Evolutionary conservation across 92 coral and sea anemone species (phyloP).

Genomic region (Galaxea fascicularis): DNA sequence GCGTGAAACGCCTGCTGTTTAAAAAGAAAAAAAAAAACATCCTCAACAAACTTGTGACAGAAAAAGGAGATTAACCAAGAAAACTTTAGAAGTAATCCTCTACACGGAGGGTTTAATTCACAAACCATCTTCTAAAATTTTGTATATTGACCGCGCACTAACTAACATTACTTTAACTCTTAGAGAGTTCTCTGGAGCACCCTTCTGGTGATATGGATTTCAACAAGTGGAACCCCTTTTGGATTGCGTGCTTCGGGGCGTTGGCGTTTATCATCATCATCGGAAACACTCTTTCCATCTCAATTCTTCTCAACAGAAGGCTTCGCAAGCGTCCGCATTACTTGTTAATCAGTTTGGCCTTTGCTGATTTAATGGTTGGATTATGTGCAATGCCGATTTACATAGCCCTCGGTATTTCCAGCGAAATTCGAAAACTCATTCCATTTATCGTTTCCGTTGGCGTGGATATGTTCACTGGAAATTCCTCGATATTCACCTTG

Average conservation of each 20-base stretch:
- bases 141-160: no score
- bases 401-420: background rate
- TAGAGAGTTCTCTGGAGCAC: background rate
- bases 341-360: slow-evolving; percentile 58
- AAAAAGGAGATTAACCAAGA: no score
- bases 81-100: no score
- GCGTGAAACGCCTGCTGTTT: no score
- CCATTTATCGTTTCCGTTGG: background rate
- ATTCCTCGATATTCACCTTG: slow-evolving; percentile 52
- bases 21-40: no score
- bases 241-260: slow-evolving; percentile 58
- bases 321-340: slow-evolving; percentile 57
- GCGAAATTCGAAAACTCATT: background rate
- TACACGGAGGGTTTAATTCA: no score
- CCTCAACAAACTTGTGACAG: no score
- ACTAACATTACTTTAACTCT: background rate
- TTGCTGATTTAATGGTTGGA: slow-evolving; percentile 63
- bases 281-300: slow-evolving; percentile 51
- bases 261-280: slow-evolving; percentile 48
- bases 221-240: slow-evolving; percentile 22
- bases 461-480: slow-evolving; percentile 56
- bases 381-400: slow-evolving; percentile 43
- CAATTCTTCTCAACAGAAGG: slow-evolving; percentile 41
- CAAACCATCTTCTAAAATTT: no score
- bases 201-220: background rate